These are phyloP conservation scores for Hylyphantes graminicola DNA, from an alignment of 1,140 invertebrate species.

Conservation along the genomic window DNA sequence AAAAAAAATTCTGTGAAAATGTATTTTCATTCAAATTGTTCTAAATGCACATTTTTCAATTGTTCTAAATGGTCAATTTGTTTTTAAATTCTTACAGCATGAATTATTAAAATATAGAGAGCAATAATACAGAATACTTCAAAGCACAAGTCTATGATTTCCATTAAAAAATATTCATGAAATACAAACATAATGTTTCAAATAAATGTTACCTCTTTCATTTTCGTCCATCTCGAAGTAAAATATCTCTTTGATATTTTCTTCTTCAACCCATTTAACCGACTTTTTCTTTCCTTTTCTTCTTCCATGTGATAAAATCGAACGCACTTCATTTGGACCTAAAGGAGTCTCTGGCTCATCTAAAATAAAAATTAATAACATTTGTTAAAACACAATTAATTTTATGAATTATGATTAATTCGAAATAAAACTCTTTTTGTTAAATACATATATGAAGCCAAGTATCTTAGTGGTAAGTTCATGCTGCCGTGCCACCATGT, in stretches of 20 bases:
- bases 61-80: not conserved
- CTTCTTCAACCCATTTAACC: slow-evolving; percentile 83
- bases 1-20: too few species aligned
- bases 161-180: not conserved
- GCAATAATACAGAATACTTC: not conserved
- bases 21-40: too few species aligned
- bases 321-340: slow-evolving; percentile 55
- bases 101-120: not conserved
- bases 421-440: too few species aligned
- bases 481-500: too few species aligned
- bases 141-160: not conserved
- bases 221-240: slow-evolving; percentile 95
- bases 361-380: not conserved
- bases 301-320: slow-evolving; percentile 59
- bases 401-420: too few species aligned
- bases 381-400: too few species aligned
- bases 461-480: too few species aligned
- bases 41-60: not conserved
- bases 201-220: slow-evolving; percentile 75
- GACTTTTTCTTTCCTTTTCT: slow-evolving; percentile 78
- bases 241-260: slow-evolving; percentile 81
- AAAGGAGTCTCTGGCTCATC: slow-evolving; percentile 48
- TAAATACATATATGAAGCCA: too few species aligned
- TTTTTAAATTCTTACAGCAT: not conserved
- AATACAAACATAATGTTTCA: not conserved